Conservation (phyloP, 2,888 invertebrate species). For the Tachina grossa region DNA sequence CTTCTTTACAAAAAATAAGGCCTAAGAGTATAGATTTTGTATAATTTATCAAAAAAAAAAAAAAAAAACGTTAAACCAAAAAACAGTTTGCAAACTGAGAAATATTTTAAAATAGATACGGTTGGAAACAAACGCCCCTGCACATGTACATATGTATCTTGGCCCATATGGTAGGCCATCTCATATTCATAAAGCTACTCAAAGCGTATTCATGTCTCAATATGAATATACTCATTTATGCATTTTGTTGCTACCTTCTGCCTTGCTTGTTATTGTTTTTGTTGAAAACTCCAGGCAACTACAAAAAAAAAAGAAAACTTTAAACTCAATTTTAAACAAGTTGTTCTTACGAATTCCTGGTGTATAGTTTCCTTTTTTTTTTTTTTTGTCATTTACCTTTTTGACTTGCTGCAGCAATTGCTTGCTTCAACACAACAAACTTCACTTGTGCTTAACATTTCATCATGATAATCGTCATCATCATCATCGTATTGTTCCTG, state of each 20-base stretch:
- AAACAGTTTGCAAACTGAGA: too few species aligned
- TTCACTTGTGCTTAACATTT: constrained; percentile 63
- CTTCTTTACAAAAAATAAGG: too few species aligned
- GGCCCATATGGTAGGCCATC: constrained; percentile 1
- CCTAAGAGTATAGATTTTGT: too few species aligned
- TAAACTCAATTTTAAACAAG: constrained; percentile 63
- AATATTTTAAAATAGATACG: too few species aligned
- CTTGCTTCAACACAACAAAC: constrained; percentile 14
- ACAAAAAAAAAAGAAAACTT: constrained; percentile 9
- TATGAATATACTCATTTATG: neutral
- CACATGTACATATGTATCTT: neutral
- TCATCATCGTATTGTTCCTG: constrained; percentile 6
- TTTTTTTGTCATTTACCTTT: constrained; percentile 29
- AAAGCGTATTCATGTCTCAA: constrained; percentile 9
- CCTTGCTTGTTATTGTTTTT: constrained; percentile 25
- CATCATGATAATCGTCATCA: constrained; percentile 47
- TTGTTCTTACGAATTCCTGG: constrained; percentile 40
- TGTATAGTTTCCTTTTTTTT: neutral
- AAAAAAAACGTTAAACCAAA: too few species aligned
- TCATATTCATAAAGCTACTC: constrained; percentile 17
- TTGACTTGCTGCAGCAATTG: constrained; percentile 26
- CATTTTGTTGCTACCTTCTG: neutral
- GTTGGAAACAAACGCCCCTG: too few species aligned
- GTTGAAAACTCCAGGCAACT: constrained; percentile 51
- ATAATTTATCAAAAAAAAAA: too few species aligned